Base-by-base conservation (phyloP, 2,888 invertebrate genomes). In the Caenorhabditis becei region DNA sequence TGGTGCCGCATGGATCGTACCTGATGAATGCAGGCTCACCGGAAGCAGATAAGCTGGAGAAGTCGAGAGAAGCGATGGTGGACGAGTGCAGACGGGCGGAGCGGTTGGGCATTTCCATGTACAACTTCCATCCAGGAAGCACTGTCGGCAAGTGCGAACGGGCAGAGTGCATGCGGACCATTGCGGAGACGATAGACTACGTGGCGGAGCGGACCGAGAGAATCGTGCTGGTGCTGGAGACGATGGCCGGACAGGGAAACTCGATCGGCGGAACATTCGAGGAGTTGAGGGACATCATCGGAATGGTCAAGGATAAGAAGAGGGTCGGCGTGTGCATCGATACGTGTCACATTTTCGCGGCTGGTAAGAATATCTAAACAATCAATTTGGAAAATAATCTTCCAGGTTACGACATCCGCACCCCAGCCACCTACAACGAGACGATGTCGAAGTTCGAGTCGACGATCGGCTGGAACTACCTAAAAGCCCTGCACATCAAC, bases 101-200 rank as follows among this genome's bases (percentile, higher is more conserved):
- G 80, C 88, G 87, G 49, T 90, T 93, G 3, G 92, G 92, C 2
- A 89, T 93, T 5, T 85, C 86, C 8, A 86, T 92, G 74, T 93
- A 91, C 87, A 93, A 93, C 85, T 92, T 93, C 80, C 93, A 93
- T 85, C 93, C 93, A 58, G 92, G 92, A 7, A 92, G 92, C 2
- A 89, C 92, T 0, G 90, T 90, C 82, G 92, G 91, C 8, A 83
- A 89, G 59, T 90, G 88, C 23, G 80, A 82, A 18, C 75, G 84
- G 5, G 89, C 91, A 10, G 87, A 92, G 41, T 90, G 92, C 75
- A 87, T 92, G 18, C 69, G 84, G 26, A 88, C 78, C n/a, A 91
- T 92, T 69, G 92, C 91, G 1, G 91, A 91, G 20, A 91, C 91
- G 44, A 91, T 92, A 59, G 91, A 92, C 84, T 80, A 87, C 70